Conservation (phyloP, 2,888 invertebrate genomes). For the Orchesella flavescens region DNA sequence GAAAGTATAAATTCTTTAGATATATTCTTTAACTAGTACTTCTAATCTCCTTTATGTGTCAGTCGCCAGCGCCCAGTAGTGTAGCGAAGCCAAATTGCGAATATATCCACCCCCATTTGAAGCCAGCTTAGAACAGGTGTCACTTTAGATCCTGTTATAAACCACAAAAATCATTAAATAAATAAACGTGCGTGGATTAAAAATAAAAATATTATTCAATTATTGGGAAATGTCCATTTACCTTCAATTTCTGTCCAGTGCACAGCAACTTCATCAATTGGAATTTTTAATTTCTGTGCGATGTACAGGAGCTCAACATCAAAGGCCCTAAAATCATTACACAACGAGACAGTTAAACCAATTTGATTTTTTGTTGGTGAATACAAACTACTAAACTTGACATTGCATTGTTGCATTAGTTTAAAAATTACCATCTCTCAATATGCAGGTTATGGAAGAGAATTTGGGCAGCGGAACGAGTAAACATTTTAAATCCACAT, state of each 20-base stretch:
- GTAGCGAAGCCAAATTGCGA: constrained; percentile 94
- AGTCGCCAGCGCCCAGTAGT: constrained; percentile 87
- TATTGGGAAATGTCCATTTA: constrained; percentile 64
- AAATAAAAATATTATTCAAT: not conserved
- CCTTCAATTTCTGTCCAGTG: constrained; percentile 98
- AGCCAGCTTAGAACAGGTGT: constrained; percentile 96
- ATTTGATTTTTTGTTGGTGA: not conserved
- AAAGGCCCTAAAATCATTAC: constrained; percentile 86
- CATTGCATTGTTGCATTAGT: not conserved
- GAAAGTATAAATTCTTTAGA: too few relatives aligned
- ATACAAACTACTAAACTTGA: not conserved
- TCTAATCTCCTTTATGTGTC: constrained; percentile 73
- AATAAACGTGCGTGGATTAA: not conserved
- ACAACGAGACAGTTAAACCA: not conserved
- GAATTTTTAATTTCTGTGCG: constrained; percentile 88
- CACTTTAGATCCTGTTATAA: constrained; percentile 78
- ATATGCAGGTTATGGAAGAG: constrained; percentile 94
- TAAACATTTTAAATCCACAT: constrained; percentile 97
- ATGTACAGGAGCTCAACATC: constrained; percentile 97
- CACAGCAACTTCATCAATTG: constrained; percentile 91
- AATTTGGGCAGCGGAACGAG: constrained; percentile 84
- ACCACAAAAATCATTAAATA: not conserved
- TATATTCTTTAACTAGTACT: not conserved
- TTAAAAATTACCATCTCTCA: constrained; percentile 91
- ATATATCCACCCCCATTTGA: constrained; percentile 95